Evolutionary conservation across 2,113 vertebrate genomes (phyloP).

Genomic region (Origma solitaria): DNA sequence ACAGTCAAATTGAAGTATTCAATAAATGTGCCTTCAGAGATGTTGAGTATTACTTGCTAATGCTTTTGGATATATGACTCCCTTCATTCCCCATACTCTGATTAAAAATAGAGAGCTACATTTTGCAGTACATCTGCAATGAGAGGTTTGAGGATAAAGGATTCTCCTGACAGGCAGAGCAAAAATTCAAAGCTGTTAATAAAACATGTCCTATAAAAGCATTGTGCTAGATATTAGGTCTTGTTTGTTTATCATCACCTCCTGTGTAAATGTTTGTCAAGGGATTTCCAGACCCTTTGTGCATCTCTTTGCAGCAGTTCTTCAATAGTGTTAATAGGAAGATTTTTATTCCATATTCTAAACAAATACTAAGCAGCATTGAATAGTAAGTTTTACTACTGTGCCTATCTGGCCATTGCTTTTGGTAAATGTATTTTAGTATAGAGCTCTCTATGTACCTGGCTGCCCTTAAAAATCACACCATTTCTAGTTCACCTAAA

Average conservation of each 20-base stretch:
- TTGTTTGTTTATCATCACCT: conserved; percentile 5
- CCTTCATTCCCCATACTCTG: background rate
- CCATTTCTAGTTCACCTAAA: background rate
- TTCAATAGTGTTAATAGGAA: background rate
- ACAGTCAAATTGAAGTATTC: background rate
- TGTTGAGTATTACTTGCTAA: background rate
- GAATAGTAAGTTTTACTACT: background rate
- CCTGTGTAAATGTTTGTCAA: background rate
- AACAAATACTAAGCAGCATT: background rate
- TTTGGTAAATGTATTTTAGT: background rate
- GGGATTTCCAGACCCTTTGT: background rate
- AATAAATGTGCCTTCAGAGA: background rate
- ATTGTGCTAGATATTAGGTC: background rate
- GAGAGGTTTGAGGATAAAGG: background rate
- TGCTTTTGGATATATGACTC: background rate
- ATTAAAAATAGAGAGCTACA: conserved; percentile 19
- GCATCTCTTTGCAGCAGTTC: background rate
- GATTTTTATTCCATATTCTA: background rate
- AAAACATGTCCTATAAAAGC: conserved; percentile 12
- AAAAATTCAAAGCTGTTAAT: conserved; percentile 38
- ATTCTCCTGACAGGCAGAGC: conserved; percentile 5
- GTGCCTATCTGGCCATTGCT: background rate
- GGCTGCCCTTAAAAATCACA: background rate
- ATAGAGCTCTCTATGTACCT: background rate
- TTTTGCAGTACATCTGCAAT: conserved; percentile 21